These are phyloP conservation scores for Sarcophaga variegata DNA, from an alignment of 2,888 invertebrate species.

Conservation along the genomic window DNA sequence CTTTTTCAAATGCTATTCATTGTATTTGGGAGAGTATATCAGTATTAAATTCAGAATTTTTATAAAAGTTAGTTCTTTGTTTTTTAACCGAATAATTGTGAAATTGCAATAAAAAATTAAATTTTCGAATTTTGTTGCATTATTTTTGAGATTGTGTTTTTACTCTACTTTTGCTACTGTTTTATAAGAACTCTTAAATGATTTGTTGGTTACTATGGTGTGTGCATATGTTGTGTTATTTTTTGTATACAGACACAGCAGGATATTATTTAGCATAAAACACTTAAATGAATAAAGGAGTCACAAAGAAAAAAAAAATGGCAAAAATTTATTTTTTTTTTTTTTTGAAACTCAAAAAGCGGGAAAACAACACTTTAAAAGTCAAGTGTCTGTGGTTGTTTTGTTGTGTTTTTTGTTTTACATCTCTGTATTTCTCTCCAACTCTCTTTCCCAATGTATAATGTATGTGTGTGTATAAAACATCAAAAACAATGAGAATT, in stretches of 20 bases:
- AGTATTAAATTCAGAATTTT: no score
- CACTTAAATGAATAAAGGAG: conserved; percentile 56
- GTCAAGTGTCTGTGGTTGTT: conserved; percentile 75
- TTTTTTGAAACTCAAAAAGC: conserved; percentile 68
- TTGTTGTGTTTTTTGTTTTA: conserved; percentile 29
- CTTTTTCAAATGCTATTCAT: no score
- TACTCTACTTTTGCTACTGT: conserved; percentile 5
- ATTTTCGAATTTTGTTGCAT: no score
- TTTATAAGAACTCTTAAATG: conserved; percentile 37
- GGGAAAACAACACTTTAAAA: conserved; percentile 76
- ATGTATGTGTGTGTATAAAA: conserved; percentile 21
- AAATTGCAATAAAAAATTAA: no score
- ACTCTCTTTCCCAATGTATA: neutral
- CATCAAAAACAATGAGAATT: conserved; percentile 11
- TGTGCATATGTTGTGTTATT: conserved; percentile 43
- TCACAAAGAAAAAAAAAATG: conserved; percentile 44
- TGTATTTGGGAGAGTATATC: no score
- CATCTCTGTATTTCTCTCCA: neutral
- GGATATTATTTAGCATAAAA: conserved; percentile 67
- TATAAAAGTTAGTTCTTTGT: no score
- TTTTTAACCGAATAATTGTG: no score
- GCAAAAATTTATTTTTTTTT: conserved; percentile 23
- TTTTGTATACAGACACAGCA: conserved; percentile 55
- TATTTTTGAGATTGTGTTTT: neutral
- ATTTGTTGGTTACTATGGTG: conserved; percentile 40